Percentiles rank a stretch among this genome's conserved stretches.
Conservation (phyloP, 23 tunicate genomes). For the Styela clava region DNA sequence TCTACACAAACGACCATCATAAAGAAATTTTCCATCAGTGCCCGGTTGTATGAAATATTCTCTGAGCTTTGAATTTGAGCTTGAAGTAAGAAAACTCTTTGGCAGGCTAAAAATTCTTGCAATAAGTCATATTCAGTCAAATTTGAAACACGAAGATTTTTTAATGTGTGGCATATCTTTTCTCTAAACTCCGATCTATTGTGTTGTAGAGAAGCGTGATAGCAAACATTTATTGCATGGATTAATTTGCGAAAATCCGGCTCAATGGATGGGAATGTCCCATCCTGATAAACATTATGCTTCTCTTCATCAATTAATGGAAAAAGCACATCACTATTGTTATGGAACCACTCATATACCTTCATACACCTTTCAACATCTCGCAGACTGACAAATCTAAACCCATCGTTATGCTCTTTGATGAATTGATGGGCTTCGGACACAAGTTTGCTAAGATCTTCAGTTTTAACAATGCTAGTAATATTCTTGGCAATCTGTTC, state of each 20-base stretch:
- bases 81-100: conserved; percentile 32
- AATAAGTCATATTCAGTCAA: neutral
- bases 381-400: conserved; percentile 69
- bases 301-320: neutral
- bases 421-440: conserved; percentile 48
- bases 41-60: conserved; percentile 46
- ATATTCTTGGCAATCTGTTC: conserved; percentile 49
- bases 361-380: conserved; percentile 72
- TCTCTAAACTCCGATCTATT: conserved; percentile 31
- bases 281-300: neutral
- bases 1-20: conserved; percentile 59
- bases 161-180: conserved; percentile 21
- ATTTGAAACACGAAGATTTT: neutral
- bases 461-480: neutral
- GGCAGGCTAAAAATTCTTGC: conserved; percentile 38
- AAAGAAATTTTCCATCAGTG: conserved; percentile 58
- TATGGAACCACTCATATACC: conserved; percentile 55
- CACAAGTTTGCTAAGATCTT: conserved; percentile 29
- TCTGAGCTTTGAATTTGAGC: conserved; percentile 28
- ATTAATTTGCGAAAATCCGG: neutral
- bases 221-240: conserved; percentile 60
- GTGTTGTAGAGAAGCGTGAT: conserved; percentile 53
- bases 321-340: conserved; percentile 37
- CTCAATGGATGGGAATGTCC: neutral
- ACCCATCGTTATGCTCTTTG: conserved; percentile 37